Percentiles rank a stretch among this genome's conserved stretches.
Evolutionary conservation across 2,888 invertebrate species (phyloP).

Genomic region (Cheilosia grossa): DNA sequence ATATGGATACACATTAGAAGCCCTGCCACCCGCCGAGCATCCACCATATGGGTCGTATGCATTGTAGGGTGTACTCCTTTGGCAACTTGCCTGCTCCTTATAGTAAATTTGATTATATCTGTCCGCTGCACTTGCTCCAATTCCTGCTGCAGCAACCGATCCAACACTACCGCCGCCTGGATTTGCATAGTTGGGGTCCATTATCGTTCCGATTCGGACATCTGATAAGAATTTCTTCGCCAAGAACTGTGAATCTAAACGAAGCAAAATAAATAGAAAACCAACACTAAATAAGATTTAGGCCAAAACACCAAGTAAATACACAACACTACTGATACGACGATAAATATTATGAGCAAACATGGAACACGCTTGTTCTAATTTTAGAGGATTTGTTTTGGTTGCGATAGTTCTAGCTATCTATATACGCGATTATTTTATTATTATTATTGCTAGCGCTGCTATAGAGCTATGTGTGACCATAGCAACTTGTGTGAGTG

Average conservation of each 20-base stretch:
- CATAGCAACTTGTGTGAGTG: constrained; percentile 75
- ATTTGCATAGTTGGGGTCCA: constrained; percentile 69
- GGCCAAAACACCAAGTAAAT: constrained; percentile 51
- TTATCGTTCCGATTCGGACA: constrained; percentile 63
- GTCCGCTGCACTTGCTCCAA: constrained; percentile 59
- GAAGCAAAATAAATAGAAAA: constrained; percentile 52
- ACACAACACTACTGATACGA: constrained; percentile 57
- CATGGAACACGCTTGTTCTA: constrained; percentile 65
- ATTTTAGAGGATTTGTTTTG: constrained; percentile 74
- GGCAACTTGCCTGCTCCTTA: constrained; percentile 56
- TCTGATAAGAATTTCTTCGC: constrained; percentile 54
- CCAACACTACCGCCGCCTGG: constrained; percentile 53
- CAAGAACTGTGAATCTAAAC: constrained; percentile 51
- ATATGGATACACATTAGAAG: constrained; percentile 62
- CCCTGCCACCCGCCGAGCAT: constrained; percentile 23
- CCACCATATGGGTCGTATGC: constrained; percentile 75
- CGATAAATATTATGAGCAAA: constrained; percentile 57
- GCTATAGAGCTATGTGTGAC: constrained; percentile 52
- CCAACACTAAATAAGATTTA: constrained; percentile 65
- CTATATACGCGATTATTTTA: constrained; percentile 67
- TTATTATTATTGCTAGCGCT: constrained; percentile 71
- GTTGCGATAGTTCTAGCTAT: constrained; percentile 55
- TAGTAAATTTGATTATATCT: constrained; percentile 64
- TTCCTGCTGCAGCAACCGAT: constrained; percentile 44
- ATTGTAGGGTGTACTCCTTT: constrained; percentile 66